Evolutionary conservation across 2,888 invertebrate genomes (phyloP).

Genomic region (Platypus cylindrus): DNA sequence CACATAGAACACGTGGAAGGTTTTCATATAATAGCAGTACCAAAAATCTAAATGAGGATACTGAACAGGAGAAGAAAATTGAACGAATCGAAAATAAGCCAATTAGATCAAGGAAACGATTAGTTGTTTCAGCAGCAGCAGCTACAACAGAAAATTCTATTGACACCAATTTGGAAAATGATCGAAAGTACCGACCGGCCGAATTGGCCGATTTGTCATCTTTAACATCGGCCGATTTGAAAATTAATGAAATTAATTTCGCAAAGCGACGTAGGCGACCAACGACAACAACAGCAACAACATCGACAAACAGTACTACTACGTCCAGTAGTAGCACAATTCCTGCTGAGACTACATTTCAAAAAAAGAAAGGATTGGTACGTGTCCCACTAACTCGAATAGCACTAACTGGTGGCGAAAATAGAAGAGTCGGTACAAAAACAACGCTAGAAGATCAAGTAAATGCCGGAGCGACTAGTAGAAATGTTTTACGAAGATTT

Average conservation of each 20-base stretch:
- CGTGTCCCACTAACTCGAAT: constrained; percentile 17
- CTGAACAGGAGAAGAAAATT: constrained; percentile 11
- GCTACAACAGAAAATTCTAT: constrained; percentile 21
- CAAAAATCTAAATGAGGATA: constrained; percentile 10
- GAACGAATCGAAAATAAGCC: constrained; percentile 10
- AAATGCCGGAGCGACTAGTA: constrained; percentile 14
- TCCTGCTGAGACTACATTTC: constrained; percentile 7
- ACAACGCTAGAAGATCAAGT: constrained; percentile 17
- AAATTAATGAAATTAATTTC: constrained; percentile 16
- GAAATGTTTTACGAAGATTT: constrained; percentile 12
- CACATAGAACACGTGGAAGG: constrained; percentile 19
- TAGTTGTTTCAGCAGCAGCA: constrained; percentile 16
- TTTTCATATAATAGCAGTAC: constrained; percentile 20
- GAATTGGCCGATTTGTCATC: constrained; percentile 41
- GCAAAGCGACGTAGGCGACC: constrained; percentile 18
- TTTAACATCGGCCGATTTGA: constrained; percentile 40
- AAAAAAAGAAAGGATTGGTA: constrained; percentile 17
- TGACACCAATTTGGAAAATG: constrained; percentile 22
- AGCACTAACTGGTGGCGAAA: constrained; percentile 14
- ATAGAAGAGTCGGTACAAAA: constrained; percentile 12
- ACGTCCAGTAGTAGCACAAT: constrained; percentile 14
- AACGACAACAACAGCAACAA: constrained; percentile 12
- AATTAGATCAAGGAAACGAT: constrained; percentile 15
- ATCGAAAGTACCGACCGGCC: constrained; percentile 29
- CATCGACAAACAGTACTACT: too few relatives aligned